Conservation (phyloP, 2,797 vertebrate species). For the Telmatherina bonti region DNA sequence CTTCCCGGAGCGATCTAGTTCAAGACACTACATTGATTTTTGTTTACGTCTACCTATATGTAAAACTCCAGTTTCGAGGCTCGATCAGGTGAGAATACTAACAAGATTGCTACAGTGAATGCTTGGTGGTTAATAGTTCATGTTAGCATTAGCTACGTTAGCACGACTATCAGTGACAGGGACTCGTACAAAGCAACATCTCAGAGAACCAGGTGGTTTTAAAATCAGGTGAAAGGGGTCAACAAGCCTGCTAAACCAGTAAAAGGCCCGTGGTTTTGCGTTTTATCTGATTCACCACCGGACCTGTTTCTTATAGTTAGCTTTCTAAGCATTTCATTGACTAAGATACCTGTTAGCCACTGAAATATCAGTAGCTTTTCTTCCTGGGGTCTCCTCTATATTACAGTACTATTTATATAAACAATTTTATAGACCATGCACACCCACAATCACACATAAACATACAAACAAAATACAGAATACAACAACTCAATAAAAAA, state of each 20-base stretch:
- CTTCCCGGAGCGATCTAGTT: slow-evolving; percentile 4
- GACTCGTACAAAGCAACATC: background rate
- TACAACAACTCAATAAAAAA: too few relatives aligned
- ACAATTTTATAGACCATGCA: too few relatives aligned
- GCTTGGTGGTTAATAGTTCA: background rate
- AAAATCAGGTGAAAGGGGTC: background rate
- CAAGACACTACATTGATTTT: background rate
- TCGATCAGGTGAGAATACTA: slow-evolving; percentile 55
- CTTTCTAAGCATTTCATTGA: background rate
- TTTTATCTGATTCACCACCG: background rate
- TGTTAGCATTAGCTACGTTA: slow-evolving; percentile 41
- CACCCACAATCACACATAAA: too few relatives aligned
- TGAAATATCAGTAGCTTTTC: too few relatives aligned
- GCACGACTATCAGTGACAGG: slow-evolving; percentile 39
- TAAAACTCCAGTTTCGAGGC: slow-evolving; percentile 22
- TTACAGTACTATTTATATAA: too few relatives aligned
- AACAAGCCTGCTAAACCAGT: background rate
- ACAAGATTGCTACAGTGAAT: accelerated
- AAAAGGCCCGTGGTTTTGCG: slow-evolving; percentile 1
- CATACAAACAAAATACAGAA: too few relatives aligned
- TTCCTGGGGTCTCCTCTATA: too few relatives aligned
- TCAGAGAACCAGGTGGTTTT: background rate
- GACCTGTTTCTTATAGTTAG: background rate
- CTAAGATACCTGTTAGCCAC: too few relatives aligned
- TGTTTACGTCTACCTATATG: slow-evolving; percentile 33